Base-by-base conservation (phyloP, 2,797 vertebrate species). In the Toxotes lorentzi region DNA sequence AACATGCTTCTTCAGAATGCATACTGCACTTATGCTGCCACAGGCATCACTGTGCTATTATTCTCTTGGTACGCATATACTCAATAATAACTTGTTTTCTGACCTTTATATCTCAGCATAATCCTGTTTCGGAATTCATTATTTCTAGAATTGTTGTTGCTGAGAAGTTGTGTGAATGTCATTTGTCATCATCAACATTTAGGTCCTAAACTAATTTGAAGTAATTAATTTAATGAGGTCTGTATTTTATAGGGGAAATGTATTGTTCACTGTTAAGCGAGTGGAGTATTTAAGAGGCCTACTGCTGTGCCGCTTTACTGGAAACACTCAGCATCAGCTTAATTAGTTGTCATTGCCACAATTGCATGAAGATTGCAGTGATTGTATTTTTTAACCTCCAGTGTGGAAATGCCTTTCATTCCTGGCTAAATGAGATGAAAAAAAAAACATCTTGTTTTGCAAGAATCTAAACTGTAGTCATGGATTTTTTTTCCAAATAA, bases 261-360 rank as follows among this genome's bases (percentile, higher is more conserved):
- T 30, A 35, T 56, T 67, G 27, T 64, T 53, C 40, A 47, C 2
- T 12, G 30, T 43, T 51, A 45, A 65, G 4, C 43, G 23, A 48
- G 38, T 73, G 35, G 41, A 64, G 50, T 59, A 27, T 69, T 66
- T 23, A 60, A 72, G 62, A 65, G 38, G 38, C 50, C 17, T 13
- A 40, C 51, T 50, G 66, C 77, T 63, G 72, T 38, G 53, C 57
- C 64, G 34, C 70, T 67, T 66, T 40, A 61, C 23, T 34, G 30
- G 14, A 80, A 73, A 75, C 60, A 54, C 43, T 60, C 23, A 43
- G 23, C 30, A 54, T 69, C 53, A 27, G 8, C 72, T 75, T 70
- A 76, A 81, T 82, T 74, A 83, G 56, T 61, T 30, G 35, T 48
- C 38, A 61, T 23, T 66, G 17, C 41, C 59, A 67, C 70, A 61